A percentile compares a stretch with the other conserved stretches of the same genome.
phyloP scores from a whole-genome alignment of 2,888 invertebrate species.

The Thecocarcelia acutangulata region DNA sequence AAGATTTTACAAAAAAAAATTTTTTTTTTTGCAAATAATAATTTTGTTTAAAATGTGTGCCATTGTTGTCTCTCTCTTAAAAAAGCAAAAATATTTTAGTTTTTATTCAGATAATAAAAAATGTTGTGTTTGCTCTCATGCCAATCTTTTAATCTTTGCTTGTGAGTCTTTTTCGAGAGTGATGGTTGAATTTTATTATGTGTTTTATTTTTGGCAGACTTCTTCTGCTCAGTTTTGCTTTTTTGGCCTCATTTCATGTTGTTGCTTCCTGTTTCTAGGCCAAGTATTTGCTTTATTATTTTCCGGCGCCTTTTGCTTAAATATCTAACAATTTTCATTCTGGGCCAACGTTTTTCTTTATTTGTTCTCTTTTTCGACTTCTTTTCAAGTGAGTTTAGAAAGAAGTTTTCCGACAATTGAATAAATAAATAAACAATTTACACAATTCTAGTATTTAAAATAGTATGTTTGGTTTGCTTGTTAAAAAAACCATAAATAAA shows the following conservation, averaged over 20 bases:
- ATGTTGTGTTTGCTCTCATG: not conserved
- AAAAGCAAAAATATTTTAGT: too few species aligned
- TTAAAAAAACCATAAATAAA: not conserved
- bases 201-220: constrained; percentile 31
- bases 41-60: too few species aligned
- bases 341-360: constrained; percentile 37
- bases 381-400: constrained; percentile 29
- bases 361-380: constrained; percentile 1
- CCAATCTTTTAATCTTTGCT: not conserved
- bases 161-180: constrained; percentile 4
- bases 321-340: constrained; percentile 21
- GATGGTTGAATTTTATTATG: not conserved
- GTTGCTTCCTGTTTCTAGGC: constrained; percentile 42
- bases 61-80: too few species aligned
- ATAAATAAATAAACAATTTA: constrained; percentile 39
- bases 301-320: constrained; percentile 30
- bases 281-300: constrained; percentile 48
- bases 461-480: not conserved
- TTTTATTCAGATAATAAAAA: not conserved
- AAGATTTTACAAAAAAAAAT: too few species aligned
- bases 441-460: not conserved
- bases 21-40: too few species aligned
- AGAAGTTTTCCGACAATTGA: constrained; percentile 29
- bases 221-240: not conserved
- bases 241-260: constrained; percentile 31